Conservation (phyloP, 2,888 invertebrate species). For the Agrotis segetum region DNA sequence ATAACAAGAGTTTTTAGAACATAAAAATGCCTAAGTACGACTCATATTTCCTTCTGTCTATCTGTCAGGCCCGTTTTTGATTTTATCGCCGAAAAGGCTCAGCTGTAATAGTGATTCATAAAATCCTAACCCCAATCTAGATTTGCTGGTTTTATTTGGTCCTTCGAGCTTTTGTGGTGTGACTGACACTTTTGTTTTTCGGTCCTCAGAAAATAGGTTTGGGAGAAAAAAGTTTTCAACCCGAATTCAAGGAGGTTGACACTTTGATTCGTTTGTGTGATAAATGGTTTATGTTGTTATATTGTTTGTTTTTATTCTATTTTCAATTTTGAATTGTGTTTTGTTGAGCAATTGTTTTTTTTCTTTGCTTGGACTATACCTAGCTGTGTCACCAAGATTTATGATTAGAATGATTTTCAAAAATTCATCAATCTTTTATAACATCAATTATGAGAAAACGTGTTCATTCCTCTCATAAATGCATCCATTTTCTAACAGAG, state of each 20-base stretch:
- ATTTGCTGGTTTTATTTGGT: constrained; percentile 52
- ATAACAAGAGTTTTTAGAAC: constrained; percentile 23
- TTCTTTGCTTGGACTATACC: constrained; percentile 11
- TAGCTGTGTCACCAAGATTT: constrained; percentile 4
- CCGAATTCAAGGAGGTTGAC: constrained; percentile 55
- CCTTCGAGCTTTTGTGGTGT: constrained; percentile 35
- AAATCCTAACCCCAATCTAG: constrained; percentile 58
- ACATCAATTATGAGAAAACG: neutral
- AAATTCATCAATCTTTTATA: constrained; percentile 2
- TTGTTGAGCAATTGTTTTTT: constrained; percentile 12
- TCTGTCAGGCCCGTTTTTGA: constrained; percentile 59
- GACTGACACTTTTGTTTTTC: constrained; percentile 49
- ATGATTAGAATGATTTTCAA: constrained; percentile 5
- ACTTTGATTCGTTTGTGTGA: constrained; percentile 46
- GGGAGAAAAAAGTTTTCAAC: constrained; percentile 36
- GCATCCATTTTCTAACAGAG: neutral
- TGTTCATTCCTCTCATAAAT: neutral
- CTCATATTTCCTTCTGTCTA: constrained; percentile 59
- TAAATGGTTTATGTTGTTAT: constrained; percentile 45
- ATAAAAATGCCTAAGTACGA: constrained; percentile 37
- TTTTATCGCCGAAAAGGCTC: constrained; percentile 54
- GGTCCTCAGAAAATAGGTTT: constrained; percentile 36
- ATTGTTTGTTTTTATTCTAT: constrained; percentile 36
- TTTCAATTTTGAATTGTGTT: constrained; percentile 15
- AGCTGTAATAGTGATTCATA: constrained; percentile 59